Conservation (phyloP, 2,888 invertebrate species). For the Scrobipalpa atriplicella region DNA sequence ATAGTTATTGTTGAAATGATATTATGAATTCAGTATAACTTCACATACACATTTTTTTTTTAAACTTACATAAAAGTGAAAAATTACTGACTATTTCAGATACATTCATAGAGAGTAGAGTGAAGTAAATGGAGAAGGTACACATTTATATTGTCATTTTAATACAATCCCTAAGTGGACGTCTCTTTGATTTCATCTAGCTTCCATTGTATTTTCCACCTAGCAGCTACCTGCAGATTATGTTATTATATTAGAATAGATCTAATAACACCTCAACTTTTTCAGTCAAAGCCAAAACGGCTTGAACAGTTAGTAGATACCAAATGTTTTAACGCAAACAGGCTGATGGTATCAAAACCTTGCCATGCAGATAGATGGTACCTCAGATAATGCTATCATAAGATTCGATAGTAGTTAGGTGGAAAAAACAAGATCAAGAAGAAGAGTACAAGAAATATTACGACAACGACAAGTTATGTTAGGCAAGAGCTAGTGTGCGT, state of each 20-base stretch:
- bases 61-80: neutral
- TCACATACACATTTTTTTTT: neutral
- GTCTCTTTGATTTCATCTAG: slow-evolving; percentile 78
- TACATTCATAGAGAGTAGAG: neutral
- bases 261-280: too few species aligned
- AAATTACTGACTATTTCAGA: neutral
- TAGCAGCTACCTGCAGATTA: neutral
- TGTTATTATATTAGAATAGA: too few species aligned
- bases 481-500: slow-evolving; percentile 14
- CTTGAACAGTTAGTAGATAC: too few species aligned
- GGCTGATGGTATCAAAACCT: too few species aligned
- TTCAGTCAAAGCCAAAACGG: too few species aligned
- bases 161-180: slow-evolving; percentile 70
- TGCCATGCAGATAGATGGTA: too few species aligned
- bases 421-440: slow-evolving; percentile 47
- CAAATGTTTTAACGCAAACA: too few species aligned
- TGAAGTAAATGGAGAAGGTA: neutral
- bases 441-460: slow-evolving; percentile 37
- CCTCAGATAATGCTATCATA: neutral
- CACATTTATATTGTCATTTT: slow-evolving; percentile 72
- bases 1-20: too few species aligned
- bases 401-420: slow-evolving; percentile 36
- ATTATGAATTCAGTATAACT: too few species aligned
- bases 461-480: slow-evolving; percentile 35
- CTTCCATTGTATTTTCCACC: slow-evolving; percentile 45